phyloP scores from a whole-genome alignment of 2,888 invertebrate genomes.

The Dendrolimus pini region DNA sequence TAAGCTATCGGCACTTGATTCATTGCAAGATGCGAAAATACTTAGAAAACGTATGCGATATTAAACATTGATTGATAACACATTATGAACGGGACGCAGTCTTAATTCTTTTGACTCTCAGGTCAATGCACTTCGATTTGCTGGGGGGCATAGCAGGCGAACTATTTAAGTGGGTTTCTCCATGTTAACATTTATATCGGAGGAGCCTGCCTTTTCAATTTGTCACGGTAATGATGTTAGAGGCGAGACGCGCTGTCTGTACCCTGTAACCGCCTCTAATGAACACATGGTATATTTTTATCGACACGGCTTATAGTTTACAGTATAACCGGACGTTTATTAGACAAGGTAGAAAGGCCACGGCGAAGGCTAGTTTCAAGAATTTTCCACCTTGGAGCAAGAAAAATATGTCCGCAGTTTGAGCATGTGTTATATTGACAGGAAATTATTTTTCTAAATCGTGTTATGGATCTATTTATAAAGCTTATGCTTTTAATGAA shows the following conservation, averaged over 20 bases:
- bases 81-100: not conserved
- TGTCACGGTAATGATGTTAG: conserved; percentile 34
- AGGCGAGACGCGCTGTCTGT: conserved; percentile 53
- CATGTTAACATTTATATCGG: conserved; percentile 11
- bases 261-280: conserved; percentile 28
- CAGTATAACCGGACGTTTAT: conserved; percentile 31
- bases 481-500: too few species aligned
- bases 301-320: conserved; percentile 15
- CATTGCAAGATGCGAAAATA: conserved; percentile 8
- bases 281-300: conserved; percentile 54
- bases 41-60: conserved; percentile 8
- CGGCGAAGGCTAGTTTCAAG: conserved; percentile 43
- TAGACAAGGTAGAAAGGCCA: conserved; percentile 54
- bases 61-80: conserved; percentile 11
- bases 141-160: conserved; percentile 34
- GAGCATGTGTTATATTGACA: conserved; percentile 4
- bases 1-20: conserved; percentile 25
- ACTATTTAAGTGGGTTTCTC: conserved; percentile 32
- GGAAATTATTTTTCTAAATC: not conserved
- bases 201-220: conserved; percentile 35
- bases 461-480: not conserved
- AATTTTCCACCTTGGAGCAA: conserved; percentile 17
- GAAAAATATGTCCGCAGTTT: conserved; percentile 6
- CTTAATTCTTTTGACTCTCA: not conserved
- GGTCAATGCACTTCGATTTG: conserved; percentile 50